Percentiles rank a stretch among this genome's conserved stretches.
These are phyloP conservation scores for Phataginus tricuspis DNA, from an alignment of 2,797 vertebrate species.

Conservation along the genomic window DNA sequence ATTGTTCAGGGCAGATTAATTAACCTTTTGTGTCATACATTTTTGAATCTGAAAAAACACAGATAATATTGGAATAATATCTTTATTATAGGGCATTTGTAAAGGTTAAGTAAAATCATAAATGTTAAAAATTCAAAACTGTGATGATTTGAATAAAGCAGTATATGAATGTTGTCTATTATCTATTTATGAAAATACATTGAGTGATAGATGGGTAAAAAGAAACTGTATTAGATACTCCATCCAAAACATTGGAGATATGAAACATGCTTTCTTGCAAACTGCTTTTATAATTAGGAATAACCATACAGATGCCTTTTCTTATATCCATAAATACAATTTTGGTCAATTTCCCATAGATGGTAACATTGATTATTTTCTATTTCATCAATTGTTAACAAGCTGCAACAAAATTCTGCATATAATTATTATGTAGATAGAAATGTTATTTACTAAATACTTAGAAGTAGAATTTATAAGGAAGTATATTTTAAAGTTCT, in stretches of 20 bases:
- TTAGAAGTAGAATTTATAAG: neutral
- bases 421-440: neutral
- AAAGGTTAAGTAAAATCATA: slow-evolving; percentile 20
- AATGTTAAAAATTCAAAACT: neutral
- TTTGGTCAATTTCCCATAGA: neutral
- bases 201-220: neutral
- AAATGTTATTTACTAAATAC: neutral
- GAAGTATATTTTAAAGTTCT: neutral
- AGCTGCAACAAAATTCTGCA: neutral
- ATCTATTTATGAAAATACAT: neutral
- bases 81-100: neutral
- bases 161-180: neutral
- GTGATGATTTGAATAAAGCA: neutral
- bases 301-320: neutral
- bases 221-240: neutral
- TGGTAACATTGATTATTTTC: neutral
- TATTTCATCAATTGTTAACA: neutral
- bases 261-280: neutral
- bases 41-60: slow-evolving; percentile 2
- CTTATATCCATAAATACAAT: neutral
- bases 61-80: neutral
- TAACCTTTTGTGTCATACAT: neutral
- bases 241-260: neutral
- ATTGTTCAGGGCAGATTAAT: neutral
- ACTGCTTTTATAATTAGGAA: neutral